Conservation (phyloP, 2,113 vertebrate species). For the Polypterus bichir region DNA sequence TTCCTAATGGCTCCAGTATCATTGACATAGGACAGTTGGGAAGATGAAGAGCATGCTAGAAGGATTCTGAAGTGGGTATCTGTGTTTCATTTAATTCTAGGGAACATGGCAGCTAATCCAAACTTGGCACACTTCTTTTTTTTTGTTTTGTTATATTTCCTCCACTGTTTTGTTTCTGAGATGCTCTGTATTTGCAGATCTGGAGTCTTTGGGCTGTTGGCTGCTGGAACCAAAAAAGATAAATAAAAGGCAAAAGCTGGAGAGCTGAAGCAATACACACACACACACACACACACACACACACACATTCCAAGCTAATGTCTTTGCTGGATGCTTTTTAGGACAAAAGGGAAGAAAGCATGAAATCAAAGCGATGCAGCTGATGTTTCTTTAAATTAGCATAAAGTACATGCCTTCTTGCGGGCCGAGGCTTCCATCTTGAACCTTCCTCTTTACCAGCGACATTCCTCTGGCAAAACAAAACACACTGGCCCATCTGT, state of each 20-base stretch:
- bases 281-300: no score
- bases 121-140: neutral
- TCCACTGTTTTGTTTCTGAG: neutral
- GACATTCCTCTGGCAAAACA: conserved; percentile 39
- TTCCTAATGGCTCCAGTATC: no score
- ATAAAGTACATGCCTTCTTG: no score
- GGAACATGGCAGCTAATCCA: neutral
- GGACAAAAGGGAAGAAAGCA: no score
- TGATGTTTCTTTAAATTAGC: conserved; percentile 31
- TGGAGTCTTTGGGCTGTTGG: conserved; percentile 2
- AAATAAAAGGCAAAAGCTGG: neutral
- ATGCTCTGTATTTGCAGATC: neutral
- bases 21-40: no score
- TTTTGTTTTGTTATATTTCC: no score
- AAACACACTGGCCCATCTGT: conserved; percentile 31
- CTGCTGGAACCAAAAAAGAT: neutral
- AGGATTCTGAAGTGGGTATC: neutral
- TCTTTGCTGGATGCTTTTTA: no score
- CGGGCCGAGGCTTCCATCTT: conserved; percentile 30
- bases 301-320: no score
- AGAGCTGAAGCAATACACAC: conserved; percentile 2
- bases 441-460: conserved; percentile 34
- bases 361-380: no score
- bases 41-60: neutral
- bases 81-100: neutral